Evolutionary conservation across 2,113 vertebrate genomes (phyloP), one percentile per base, ranked within the genome.

Genomic region (Aythya baeri): DNA sequence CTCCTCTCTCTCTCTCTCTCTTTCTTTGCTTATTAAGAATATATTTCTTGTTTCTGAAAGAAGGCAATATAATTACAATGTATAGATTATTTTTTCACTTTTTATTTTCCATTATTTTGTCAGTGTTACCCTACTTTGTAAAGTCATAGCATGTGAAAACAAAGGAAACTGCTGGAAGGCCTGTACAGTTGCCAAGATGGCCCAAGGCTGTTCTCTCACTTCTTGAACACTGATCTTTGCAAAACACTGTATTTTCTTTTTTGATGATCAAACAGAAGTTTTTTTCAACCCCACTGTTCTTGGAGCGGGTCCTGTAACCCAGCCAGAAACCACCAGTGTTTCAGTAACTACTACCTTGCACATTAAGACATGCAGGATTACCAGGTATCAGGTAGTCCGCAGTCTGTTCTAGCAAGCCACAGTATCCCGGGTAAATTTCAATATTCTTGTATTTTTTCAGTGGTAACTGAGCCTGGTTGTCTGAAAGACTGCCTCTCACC

Each of bases 401-500:
- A 15, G 27, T 88, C 70, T 66, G 59, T n/a, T 73, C 49, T 50
- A 72, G 21, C 6, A 70, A 55, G 34, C 26, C 7, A 0, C 11
- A 58, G 11, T 1, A 0, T 63, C 59, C 77, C 62, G 34, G 58
- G 62, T 84, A 79, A 79, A 94, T 78, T 54, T 75, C 31, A 41
- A 22, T 55, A 74, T 86, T 65, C 27, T 27, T 22, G 20, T 76
- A 41, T 90, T 91, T 94, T 83, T 93, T 88, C 73, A 76, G 61
- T 81, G 44, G 6, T 20, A 87, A 68, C 18, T 57, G 32, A 87
- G 27, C 43, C 44, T 61, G 71, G 12, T 6, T 88, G 21, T 43
- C 54, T 87, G 77, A 91, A 92, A 90, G 92, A 62, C 20, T 83
- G 62, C 49, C 20, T 88, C 86, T 94, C 58, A 84, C 57, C 78